phyloP scores from a whole-genome alignment of 2,113 vertebrate species.

The Fulica atra region DNA sequence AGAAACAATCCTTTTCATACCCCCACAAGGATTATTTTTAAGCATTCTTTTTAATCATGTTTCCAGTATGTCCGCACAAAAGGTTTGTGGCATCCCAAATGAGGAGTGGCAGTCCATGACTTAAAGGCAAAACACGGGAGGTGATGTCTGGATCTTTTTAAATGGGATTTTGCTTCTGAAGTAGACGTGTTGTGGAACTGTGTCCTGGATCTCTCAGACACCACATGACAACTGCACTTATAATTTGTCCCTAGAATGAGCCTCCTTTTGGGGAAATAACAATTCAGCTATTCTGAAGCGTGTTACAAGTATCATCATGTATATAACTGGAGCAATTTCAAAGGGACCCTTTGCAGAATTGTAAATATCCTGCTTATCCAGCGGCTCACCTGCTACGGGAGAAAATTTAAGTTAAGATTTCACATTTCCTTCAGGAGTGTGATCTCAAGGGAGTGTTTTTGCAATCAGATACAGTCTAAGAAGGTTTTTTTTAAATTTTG shows the following conservation, averaged over 20 bases:
- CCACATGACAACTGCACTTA: not conserved
- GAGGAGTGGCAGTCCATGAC: not conserved
- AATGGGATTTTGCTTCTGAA: not conserved
- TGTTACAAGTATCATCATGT: not conserved
- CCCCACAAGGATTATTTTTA: not conserved
- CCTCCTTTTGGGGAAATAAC: not conserved
- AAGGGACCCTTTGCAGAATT: not conserved
- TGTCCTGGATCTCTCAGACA: not conserved
- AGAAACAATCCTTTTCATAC: not conserved
- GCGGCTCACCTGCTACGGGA: not conserved
- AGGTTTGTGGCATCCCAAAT: not conserved
- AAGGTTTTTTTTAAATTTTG: not conserved
- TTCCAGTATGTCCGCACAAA: not conserved
- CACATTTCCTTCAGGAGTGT: not conserved
- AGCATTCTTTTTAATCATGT: not conserved
- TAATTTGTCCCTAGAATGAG: not conserved
- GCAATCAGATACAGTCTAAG: not conserved
- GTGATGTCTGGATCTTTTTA: not conserved
- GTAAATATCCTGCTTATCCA: slow-evolving; percentile 12
- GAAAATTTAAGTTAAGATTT: not conserved
- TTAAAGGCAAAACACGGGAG: not conserved
- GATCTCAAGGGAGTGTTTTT: not conserved
- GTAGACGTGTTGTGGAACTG: not conserved
- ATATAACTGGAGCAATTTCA: not conserved
- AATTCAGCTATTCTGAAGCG: not conserved